Evolutionary conservation across 2,113 vertebrate species (phyloP).

Genomic region (Epinephelus moara): DNA sequence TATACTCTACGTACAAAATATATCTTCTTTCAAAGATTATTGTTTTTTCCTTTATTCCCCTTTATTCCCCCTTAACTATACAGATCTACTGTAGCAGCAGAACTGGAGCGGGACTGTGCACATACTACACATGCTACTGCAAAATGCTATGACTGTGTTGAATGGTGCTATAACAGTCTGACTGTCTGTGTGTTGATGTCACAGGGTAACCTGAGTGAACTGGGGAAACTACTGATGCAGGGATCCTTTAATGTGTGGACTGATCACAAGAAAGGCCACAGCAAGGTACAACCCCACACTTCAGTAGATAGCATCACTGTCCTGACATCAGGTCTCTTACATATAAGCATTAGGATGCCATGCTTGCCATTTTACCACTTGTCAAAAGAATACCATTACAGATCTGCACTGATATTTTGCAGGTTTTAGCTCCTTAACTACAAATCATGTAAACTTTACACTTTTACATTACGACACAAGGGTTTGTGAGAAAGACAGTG

Average conservation of each 20-base stretch:
- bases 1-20: neutral
- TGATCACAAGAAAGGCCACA: conserved; percentile 93
- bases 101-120: neutral
- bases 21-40: neutral
- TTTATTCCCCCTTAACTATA: neutral
- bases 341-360: neutral
- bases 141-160: neutral
- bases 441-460: too few species aligned
- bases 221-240: conserved; percentile 93
- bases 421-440: neutral
- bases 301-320: neutral
- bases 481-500: neutral
- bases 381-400: neutral
- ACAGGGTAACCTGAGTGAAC: conserved; percentile 90
- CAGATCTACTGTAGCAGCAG: neutral
- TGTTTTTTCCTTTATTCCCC: neutral
- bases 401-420: neutral
- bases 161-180: neutral
- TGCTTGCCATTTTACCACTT: neutral
- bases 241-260: conserved; percentile 95
- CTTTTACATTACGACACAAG: neutral
- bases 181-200: conserved; percentile 15
- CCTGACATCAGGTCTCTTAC: neutral
- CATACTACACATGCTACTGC: neutral
- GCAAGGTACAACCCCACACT: conserved; percentile 79